A percentile compares a stretch with the other conserved stretches of the same genome.
These are phyloP conservation scores for Amphimedon queenslandica DNA, from an alignment of 37 sponge, comb jelly and placozoan genomes.

Conservation along the genomic window DNA sequence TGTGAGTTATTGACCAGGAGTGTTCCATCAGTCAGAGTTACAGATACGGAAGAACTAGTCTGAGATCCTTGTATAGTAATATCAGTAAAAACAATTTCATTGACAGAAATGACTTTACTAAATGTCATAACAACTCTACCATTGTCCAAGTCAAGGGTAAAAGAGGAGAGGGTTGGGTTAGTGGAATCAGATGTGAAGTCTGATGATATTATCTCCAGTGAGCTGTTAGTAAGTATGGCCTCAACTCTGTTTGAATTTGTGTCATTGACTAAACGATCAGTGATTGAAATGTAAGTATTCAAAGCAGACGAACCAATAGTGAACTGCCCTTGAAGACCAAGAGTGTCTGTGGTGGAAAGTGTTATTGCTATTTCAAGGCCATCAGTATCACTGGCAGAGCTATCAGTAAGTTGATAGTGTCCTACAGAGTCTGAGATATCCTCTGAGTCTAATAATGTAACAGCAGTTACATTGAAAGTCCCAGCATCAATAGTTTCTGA, in stretches of 20 bases:
- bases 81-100: slow-evolving; percentile 25
- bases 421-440: slow-evolving; percentile 15
- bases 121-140: slow-evolving; percentile 70
- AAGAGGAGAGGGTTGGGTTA: slow-evolving; percentile 38
- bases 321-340: slow-evolving; percentile 48
- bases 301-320: slow-evolving; percentile 35
- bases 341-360: slow-evolving; percentile 38
- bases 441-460: slow-evolving; percentile 44
- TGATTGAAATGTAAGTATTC: slow-evolving; percentile 51
- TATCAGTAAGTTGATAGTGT: slow-evolving; percentile 50
- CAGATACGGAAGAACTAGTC: not conserved
- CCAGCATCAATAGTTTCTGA: slow-evolving; percentile 52
- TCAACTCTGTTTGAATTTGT: slow-evolving; percentile 36
- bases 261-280: slow-evolving; percentile 42
- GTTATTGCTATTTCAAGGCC: slow-evolving; percentile 29
- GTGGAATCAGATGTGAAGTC: slow-evolving; percentile 54
- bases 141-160: slow-evolving; percentile 68
- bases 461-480: slow-evolving; percentile 25
- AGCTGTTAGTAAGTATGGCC: slow-evolving; percentile 17
- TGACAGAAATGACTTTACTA: slow-evolving; percentile 56
- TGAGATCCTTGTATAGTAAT: slow-evolving; percentile 57
- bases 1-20: slow-evolving; percentile 37
- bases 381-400: slow-evolving; percentile 17
- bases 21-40: slow-evolving; percentile 48
- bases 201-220: slow-evolving; percentile 13